Evolutionary conservation across 1,140 invertebrate species (phyloP).

Genomic region (Lasioglossum albipes): DNA sequence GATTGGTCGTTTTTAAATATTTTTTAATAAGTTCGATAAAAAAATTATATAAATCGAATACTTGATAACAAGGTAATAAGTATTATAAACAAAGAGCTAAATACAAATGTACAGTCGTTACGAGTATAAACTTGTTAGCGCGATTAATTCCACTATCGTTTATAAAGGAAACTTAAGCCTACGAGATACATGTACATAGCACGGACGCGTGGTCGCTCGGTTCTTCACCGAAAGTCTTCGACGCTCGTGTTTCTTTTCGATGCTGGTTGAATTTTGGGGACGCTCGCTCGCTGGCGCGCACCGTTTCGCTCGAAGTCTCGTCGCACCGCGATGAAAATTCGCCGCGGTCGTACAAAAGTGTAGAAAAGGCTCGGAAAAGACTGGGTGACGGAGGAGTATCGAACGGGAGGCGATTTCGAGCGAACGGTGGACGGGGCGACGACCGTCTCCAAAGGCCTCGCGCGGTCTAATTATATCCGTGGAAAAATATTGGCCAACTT

Average conservation of each 20-base stretch:
- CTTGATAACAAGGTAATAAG: conserved; percentile 81
- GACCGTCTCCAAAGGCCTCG: conserved; percentile 30
- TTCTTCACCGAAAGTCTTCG: background rate
- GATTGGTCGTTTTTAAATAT: conserved; percentile 76
- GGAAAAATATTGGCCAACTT: conserved; percentile 74
- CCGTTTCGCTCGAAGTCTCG: too few relatives aligned
- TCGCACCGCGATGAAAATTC: too few relatives aligned
- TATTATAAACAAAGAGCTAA: conserved; percentile 81
- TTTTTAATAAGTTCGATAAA: conserved; percentile 81
- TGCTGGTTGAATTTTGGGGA: too few relatives aligned
- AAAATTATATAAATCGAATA: conserved; percentile 81
- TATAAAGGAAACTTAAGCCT: conserved; percentile 74
- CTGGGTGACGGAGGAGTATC: too few relatives aligned
- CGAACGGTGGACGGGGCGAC: conserved; percentile 30
- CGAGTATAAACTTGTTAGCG: conserved; percentile 76
- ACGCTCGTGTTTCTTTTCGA: background rate
- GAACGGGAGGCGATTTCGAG: conserved; percentile 9
- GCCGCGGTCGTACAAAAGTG: too few relatives aligned
- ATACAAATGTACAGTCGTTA: conserved; percentile 80
- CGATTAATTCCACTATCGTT: conserved; percentile 72
- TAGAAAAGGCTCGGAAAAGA: too few relatives aligned
- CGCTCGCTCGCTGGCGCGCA: too few relatives aligned
- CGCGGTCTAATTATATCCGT: conserved; percentile 63
- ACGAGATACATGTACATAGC: conserved; percentile 69
- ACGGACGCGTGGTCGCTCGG: conserved; percentile 67